Base-by-base conservation (phyloP, 2,888 invertebrate species). In the Cosmorhoe ocellata region DNA sequence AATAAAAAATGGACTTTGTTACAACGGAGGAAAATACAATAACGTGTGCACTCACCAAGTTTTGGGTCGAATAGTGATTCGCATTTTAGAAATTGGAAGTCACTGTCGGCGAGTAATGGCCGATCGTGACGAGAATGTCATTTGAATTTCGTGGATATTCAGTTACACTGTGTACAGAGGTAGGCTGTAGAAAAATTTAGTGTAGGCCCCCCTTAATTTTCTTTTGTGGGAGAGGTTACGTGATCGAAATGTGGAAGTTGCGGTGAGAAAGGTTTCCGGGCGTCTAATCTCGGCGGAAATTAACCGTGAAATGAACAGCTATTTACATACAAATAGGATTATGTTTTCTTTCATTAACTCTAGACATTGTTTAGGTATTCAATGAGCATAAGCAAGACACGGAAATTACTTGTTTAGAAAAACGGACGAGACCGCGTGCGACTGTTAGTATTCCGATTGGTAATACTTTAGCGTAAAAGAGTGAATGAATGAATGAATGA, bases 81-180 rank as follows among this genome's bases (percentile, higher is more conserved):
- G 67, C 67, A 66, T 71, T 72, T n/a, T 76, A 77, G 80, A 83
- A 85, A 89, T 88, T 89, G 86, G 87, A 88, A 89, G 88, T 89
- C 87, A 88, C 81, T 88, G 88, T 85, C 79, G 87, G 81, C 83
- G 81, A 90, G 88, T 88, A 89, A 89, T 84, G 85, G 85, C 34
- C 64, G 84, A 72, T 81, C 89, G 89, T 90, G 89, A 85, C 82
- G 56, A 43, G 88, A 87, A 88, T 89, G 74, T 74, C 70, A 79
- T 83, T 81, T 80, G 79, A 79, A 81, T 84, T 80, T 81, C 74
- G 77, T 81, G 79, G 83, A 79, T 58, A 80, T 70, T 71, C 64
- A 65, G 59, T 71, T 69, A 66, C 60, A 69, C 67, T 66, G 66
- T 61, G 53, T 53, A 41, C 48, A 24, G 39, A 64, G 53, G 57